phyloP scores from a whole-genome alignment of 1,140 invertebrate genomes.

The Orius insidiosus region DNA sequence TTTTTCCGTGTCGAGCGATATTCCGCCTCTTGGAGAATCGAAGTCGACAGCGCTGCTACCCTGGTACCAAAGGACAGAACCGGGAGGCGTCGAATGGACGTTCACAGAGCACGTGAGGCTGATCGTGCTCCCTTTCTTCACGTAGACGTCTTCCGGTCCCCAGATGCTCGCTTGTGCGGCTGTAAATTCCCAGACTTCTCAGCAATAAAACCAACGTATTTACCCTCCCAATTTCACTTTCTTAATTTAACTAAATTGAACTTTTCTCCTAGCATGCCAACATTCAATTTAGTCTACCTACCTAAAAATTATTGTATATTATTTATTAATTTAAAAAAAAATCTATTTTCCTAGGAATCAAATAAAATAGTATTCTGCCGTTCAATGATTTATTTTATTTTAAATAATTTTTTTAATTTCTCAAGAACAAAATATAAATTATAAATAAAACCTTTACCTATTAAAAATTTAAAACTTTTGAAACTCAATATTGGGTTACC shows the following conservation, averaged over 20 bases:
- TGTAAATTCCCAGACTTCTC: conserved; percentile 27
- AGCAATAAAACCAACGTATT: conserved; percentile 7
- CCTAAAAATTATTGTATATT: not conserved
- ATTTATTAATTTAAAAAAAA: not conserved
- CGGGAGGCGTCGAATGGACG: conserved; percentile 65
- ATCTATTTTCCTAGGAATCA: not conserved
- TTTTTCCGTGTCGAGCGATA: conserved; percentile 81
- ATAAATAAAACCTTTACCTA: too few species aligned
- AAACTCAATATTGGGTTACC: too few species aligned
- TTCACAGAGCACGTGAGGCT: conserved; percentile 78
- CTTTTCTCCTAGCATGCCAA: not conserved
- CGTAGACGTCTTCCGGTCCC: conserved; percentile 71
- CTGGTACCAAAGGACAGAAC: conserved; percentile 64
- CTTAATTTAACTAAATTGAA: not conserved
- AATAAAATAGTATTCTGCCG: too few species aligned
- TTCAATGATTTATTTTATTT: too few species aligned
- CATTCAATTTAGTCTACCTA: not conserved
- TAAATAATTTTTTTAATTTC: too few species aligned
- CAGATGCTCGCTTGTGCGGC: conserved; percentile 70
- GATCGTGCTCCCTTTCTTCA: conserved; percentile 80
- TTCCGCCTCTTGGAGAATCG: conserved; percentile 63
- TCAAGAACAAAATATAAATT: too few species aligned
- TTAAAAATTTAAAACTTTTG: too few species aligned
- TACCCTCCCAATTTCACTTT: not conserved
- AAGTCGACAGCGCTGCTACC: conserved; percentile 64